Base-by-base conservation (phyloP, 2,888 invertebrate species). In the Lordiphosa fenestrarum region DNA sequence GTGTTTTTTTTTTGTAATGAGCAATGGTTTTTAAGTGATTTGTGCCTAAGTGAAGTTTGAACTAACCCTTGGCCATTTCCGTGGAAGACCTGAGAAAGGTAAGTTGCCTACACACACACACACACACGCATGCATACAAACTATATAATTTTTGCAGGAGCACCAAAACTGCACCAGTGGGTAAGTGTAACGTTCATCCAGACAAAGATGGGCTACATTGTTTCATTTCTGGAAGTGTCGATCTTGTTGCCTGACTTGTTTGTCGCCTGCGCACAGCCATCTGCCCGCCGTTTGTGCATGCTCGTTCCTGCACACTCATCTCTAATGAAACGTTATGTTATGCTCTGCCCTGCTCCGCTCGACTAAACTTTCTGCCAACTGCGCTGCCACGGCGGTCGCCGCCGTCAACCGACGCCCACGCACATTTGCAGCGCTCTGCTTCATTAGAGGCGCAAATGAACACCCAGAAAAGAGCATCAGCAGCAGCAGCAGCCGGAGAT, bases 311-410 rank as follows among this genome's bases (percentile, higher is more conserved):
- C 23, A 23, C 83, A 80, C 80, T 76, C 83, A 76, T 80, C 76
- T 83, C 83, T 76, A 83, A 76, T 76, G 76, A 65, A 83, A 75
- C 80, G 80, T 80, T 83, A 75, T 83, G 83, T 63, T 83, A 71
- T 58, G 48, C 40, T 15, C 15, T 15, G 15, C 15, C 15, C 15
- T 2, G 15, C 15, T 23, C 35, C 52, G 58, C 57, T 48, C 59
- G 71, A 49, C 44, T 61, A 80, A 61, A 76, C 60, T 75, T 81
- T 81, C 81, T 65, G 64, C 57, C 25, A 39, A 52, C 52, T 66
- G 51, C 62, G 49, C 46, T 62, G 64, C 48, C 57, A 53, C 53
- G 30, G 65, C 64, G 37, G 47, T 38, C 47, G 49, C 40, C 23
- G 63, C 41, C 38, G 63, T 23, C 23, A 23, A 6, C 33, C 38